Evolutionary conservation across 2,797 vertebrate species (phyloP).

Genomic region (Bradypodion ventrale): DNA sequence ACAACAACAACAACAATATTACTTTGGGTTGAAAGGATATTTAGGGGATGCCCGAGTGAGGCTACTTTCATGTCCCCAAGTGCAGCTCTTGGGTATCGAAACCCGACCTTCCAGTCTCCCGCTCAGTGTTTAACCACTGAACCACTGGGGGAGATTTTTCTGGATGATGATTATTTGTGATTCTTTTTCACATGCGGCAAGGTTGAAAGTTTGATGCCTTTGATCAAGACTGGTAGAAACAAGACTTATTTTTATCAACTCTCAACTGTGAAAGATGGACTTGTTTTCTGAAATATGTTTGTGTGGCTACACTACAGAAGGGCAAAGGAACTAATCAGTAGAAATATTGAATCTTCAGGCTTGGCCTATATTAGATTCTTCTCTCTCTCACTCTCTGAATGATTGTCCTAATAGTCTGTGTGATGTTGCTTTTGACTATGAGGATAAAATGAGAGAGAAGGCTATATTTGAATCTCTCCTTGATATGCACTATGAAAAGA

Average conservation of each 20-base stretch:
- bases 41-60: too few species aligned
- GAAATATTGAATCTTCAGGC: not conserved
- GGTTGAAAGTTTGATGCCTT: not conserved
- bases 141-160: too few species aligned
- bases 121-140: too few species aligned
- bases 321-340: not conserved
- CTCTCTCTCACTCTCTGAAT: not conserved
- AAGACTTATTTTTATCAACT: not conserved
- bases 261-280: not conserved
- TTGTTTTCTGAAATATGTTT: not conserved
- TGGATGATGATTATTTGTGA: too few species aligned
- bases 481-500: not conserved
- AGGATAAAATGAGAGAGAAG: not conserved
- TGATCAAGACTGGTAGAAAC: not conserved
- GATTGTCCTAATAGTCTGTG: not conserved
- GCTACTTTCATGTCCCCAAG: too few species aligned
- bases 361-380: not conserved
- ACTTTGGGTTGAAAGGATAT: too few species aligned
- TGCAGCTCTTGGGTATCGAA: too few species aligned
- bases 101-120: too few species aligned
- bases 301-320: not conserved
- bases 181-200: too few species aligned
- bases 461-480: constrained; percentile 9
- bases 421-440: not conserved
- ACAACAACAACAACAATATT: too few species aligned